phyloP scores from a whole-genome alignment of 2,113 vertebrate species.

The Platysternon megacephalum region DNA sequence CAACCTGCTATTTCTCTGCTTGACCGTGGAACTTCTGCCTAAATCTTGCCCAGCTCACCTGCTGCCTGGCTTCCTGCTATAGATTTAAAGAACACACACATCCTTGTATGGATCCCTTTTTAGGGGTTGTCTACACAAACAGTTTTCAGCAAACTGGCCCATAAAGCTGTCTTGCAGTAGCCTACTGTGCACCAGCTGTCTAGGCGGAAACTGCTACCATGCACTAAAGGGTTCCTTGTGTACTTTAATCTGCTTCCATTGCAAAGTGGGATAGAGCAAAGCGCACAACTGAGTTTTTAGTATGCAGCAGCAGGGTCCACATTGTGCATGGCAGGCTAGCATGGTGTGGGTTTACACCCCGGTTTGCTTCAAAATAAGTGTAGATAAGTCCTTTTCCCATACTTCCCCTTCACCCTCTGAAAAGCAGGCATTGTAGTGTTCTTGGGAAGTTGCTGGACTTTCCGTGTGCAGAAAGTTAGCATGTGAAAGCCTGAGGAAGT shows the following conservation, averaged over 20 bases:
- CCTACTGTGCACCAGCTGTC: background rate
- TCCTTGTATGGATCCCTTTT: background rate
- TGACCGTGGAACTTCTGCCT: background rate
- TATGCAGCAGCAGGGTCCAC: background rate
- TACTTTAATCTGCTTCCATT: background rate
- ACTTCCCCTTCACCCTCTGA: background rate
- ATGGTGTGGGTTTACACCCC: background rate
- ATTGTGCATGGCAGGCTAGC: background rate
- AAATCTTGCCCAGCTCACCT: background rate
- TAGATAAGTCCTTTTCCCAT: background rate
- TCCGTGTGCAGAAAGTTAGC: background rate
- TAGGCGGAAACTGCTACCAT: background rate
- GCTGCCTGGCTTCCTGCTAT: background rate
- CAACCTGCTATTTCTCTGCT: background rate
- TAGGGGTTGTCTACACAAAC: background rate
- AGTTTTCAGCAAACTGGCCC: background rate
- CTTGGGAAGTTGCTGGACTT: background rate
- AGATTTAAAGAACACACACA: background rate
- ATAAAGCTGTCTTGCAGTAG: background rate
- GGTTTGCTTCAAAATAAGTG: background rate
- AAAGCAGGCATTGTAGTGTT: background rate
- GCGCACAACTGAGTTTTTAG: background rate
- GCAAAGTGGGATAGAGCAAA: background rate
- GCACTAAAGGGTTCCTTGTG: background rate
- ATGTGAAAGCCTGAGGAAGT: background rate